These are phyloP conservation scores for Apocrypta bakeri DNA, from an alignment of 1,140 invertebrate species.

Conservation along the genomic window DNA sequence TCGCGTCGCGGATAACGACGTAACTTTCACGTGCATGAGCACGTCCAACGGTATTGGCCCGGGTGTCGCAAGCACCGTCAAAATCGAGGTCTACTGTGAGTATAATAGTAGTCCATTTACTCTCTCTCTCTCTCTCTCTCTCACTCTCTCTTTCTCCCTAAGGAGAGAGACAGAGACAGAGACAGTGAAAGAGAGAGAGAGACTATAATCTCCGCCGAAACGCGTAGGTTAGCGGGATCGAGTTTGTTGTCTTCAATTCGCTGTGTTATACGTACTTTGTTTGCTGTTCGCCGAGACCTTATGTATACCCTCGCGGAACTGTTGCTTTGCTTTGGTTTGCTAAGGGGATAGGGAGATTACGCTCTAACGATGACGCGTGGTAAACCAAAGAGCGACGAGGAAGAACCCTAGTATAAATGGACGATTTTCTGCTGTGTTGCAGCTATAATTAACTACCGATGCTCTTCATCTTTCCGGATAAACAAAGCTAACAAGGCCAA, in stretches of 20 bases:
- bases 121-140: too few species aligned
- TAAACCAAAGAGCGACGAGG: neutral
- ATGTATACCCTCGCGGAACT: neutral
- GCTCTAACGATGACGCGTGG: neutral
- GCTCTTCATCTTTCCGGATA: neutral
- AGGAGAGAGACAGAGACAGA: too few species aligned
- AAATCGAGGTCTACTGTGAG: conserved; percentile 92
- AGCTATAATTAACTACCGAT: too few species aligned
- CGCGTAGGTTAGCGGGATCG: neutral
- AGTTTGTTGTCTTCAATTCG: neutral
- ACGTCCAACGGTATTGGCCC: conserved; percentile 83
- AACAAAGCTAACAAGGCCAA: neutral
- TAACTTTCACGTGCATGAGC: conserved; percentile 88
- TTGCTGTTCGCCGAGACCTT: neutral
- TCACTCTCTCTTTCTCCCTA: too few species aligned
- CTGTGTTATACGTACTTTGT: neutral
- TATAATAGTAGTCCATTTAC: conserved; percentile 57
- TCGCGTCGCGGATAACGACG: conserved; percentile 82
- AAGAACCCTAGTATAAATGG: neutral
- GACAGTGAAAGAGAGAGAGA: neutral
- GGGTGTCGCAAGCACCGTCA: conserved; percentile 85
- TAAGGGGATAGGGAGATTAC: neutral
- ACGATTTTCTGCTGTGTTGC: neutral
- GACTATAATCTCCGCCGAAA: neutral
- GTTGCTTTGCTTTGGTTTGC: neutral